These are phyloP conservation scores for Solea senegalensis DNA, from an alignment of 2,113 vertebrate genomes.

Conservation along the genomic window DNA sequence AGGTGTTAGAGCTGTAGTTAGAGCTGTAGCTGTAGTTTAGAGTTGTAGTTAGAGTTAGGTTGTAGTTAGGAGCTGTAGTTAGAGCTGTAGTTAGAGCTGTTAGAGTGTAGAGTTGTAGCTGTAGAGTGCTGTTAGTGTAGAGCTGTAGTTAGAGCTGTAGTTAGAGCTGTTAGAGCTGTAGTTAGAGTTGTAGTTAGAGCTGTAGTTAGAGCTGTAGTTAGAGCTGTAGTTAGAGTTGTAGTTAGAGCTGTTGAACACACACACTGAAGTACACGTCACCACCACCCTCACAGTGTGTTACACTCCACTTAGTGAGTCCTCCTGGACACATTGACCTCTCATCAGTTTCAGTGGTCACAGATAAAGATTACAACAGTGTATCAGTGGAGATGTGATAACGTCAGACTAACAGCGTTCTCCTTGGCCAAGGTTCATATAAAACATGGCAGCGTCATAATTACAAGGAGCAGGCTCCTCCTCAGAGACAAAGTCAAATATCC, in stretches of 20 bases:
- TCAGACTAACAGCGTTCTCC: conserved; percentile 15
- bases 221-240: too few species aligned
- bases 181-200: background rate
- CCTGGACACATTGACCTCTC: conserved; percentile 37
- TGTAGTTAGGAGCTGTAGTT: too few species aligned
- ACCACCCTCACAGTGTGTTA: conserved; percentile 7
- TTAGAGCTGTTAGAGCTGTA: too few species aligned
- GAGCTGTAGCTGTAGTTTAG: too few species aligned
- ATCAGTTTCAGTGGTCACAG: conserved; percentile 25
- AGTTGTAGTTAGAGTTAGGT: too few species aligned
- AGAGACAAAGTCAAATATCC: conserved; percentile 1
- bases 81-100: too few species aligned
- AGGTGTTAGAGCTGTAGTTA: too few species aligned
- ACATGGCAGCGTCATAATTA: background rate
- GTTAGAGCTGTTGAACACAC: conserved; percentile 17
- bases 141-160: too few species aligned
- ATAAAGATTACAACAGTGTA: conserved; percentile 45
- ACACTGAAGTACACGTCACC: conserved; percentile 27
- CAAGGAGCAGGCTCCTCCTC: background rate
- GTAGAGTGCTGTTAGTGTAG: too few species aligned
- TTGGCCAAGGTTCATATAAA: conserved; percentile 64
- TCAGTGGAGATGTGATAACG: conserved; percentile 50
- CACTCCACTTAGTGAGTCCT: conserved; percentile 18
- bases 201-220: too few species aligned
- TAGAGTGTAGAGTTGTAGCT: too few species aligned